phyloP scores from a whole-genome alignment of 2,888 invertebrate species.

The Heliconius aoede region DNA sequence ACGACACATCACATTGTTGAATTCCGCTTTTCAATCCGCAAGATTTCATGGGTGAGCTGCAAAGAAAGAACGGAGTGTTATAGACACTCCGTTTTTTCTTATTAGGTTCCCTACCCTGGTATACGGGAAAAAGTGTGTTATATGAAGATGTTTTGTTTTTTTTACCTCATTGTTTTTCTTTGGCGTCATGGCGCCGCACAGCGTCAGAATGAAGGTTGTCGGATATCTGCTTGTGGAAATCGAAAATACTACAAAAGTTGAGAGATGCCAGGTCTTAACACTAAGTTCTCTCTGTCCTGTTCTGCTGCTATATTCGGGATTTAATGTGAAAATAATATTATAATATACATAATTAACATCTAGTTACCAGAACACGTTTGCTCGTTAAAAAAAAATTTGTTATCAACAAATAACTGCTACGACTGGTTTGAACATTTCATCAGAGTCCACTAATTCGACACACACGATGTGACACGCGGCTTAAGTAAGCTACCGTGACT shows the following conservation, averaged over 20 bases:
- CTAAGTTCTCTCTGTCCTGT: background rate
- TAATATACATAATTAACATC: background rate
- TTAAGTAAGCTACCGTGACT: background rate
- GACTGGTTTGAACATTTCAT: background rate
- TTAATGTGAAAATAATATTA: background rate
- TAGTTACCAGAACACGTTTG: background rate
- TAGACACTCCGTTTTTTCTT: too few relatives aligned
- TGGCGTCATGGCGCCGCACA: too few relatives aligned
- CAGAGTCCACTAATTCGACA: slow-evolving; percentile 8
- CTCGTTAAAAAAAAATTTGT: slow-evolving; percentile 3
- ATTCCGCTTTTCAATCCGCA: background rate
- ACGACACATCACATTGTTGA: background rate
- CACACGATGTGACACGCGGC: background rate
- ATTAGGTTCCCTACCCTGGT: background rate
- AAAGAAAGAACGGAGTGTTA: background rate
- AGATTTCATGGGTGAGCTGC: background rate
- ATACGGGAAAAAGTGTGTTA: background rate
- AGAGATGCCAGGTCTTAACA: background rate
- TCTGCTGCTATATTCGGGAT: background rate
- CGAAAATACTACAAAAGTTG: background rate
- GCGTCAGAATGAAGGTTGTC: too few relatives aligned
- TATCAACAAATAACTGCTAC: background rate
- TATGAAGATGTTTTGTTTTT: background rate
- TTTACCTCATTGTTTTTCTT: too few relatives aligned
- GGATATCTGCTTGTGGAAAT: too few relatives aligned